Base-by-base conservation (phyloP, 2,113 vertebrate species). In the Lutjanus erythropterus region DNA sequence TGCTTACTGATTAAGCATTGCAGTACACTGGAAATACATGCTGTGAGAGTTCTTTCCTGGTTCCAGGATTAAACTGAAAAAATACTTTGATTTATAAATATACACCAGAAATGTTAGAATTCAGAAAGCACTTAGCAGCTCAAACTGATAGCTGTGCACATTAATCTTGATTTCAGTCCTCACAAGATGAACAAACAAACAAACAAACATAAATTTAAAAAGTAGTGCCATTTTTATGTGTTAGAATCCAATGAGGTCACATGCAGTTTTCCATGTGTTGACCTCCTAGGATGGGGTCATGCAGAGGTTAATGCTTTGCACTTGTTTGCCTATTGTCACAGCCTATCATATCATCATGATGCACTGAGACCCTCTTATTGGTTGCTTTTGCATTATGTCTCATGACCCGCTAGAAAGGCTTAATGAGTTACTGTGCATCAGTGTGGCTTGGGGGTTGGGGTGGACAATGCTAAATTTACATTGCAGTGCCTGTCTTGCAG, bases 301-400 rank as follows among this genome's bases (percentile, higher is more conserved):
- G 35, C 27, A 23, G 49, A 18, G 71, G 69, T 62, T 23, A 83
- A 68, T n/a, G 46, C 59, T 47, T 56, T 73, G 46, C 23, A 58
- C 58, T 73, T 35, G 46, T 50, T 67, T 75, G 37, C 47, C 62
- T 44, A 25, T 42, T 80, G 85, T 84, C 78, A 84, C 59, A 81
- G 61, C 80, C n/a, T 14, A 81, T 87, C 71, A 69, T 80, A 60
- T 86, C 75, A 84, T 67, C 71, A 41, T 27, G 35, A 37, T 75
- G 75, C 69, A 68, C 53, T 33, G 46, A 60, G 72, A 47, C 66
- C 11, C 33, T 80, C n/a, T 18, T 33, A 68, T 61, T 76, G 67
- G 47, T 18, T 37, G 15, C 10, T 52, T 75, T 70, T 31, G 33
- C 23, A 10, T 61, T 39, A 33, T 75, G 31, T 81, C 46, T 50